These are phyloP conservation scores for Pandemis cinnamomeana DNA, from an alignment of 2,888 invertebrate species.

Conservation along the genomic window DNA sequence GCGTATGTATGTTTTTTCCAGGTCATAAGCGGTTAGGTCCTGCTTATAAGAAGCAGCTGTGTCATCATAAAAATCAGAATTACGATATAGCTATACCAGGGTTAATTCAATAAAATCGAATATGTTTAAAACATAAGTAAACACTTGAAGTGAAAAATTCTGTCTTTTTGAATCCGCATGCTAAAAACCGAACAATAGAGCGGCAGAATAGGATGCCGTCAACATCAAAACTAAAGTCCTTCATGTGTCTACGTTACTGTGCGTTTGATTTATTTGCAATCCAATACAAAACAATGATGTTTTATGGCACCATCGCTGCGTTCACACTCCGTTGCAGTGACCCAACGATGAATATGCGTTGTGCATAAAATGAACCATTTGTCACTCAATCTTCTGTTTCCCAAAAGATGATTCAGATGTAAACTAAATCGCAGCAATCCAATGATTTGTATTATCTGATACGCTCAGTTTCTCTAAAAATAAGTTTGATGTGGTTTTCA, in stretches of 20 bases:
- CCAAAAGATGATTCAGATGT: neutral
- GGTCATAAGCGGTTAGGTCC: no score
- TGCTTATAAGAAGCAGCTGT: no score
- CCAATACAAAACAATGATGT: conserved; percentile 64
- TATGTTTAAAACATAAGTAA: no score
- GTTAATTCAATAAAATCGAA: neutral
- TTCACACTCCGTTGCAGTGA: conserved; percentile 60
- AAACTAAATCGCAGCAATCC: conserved; percentile 17
- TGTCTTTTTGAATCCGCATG: neutral
- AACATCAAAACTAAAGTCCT: conserved; percentile 26
- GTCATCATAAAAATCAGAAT: no score
- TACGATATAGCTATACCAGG: no score
- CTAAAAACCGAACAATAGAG: neutral
- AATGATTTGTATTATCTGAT: conserved; percentile 17
- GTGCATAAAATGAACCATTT: conserved; percentile 37
- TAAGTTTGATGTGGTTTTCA: conserved; percentile 20
- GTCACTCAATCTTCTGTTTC: conserved; percentile 37
- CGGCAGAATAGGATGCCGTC: conserved; percentile 7
- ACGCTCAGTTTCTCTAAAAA: neutral
- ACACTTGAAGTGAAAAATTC: no score
- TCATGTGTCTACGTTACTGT: conserved; percentile 41
- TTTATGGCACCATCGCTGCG: conserved; percentile 68
- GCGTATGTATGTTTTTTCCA: no score
- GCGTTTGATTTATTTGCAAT: conserved; percentile 68
- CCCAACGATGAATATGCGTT: conserved; percentile 41